Evolutionary conservation across 1,140 invertebrate species (phyloP).

Genomic region (Magallana gigas): DNA sequence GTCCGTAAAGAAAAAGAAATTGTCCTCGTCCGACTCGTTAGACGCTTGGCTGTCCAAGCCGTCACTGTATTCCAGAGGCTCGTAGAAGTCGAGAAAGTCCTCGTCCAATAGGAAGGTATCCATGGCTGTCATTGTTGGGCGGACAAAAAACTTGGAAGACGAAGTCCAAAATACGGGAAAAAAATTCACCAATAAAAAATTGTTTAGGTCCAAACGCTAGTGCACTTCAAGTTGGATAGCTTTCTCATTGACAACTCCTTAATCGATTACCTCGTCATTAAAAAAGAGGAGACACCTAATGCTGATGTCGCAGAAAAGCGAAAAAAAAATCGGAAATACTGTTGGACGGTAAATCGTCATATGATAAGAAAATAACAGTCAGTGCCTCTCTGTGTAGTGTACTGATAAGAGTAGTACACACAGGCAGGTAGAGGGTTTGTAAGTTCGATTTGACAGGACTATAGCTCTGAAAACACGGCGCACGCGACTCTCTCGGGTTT

Average conservation of each 20-base stretch:
- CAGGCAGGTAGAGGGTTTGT: not conserved
- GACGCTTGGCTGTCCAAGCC: constrained; percentile 69
- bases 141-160: not conserved
- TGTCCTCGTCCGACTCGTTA: constrained; percentile 71
- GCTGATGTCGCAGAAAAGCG: not conserved
- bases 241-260: not conserved
- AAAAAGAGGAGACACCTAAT: not conserved
- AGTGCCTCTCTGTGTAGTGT: not conserved
- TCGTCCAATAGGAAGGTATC: constrained; percentile 73
- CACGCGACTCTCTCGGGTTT: constrained; percentile 17
- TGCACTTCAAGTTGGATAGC: not conserved
- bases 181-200: not conserved
- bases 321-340: not conserved
- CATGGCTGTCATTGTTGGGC: constrained; percentile 55
- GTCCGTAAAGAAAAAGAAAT: constrained; percentile 53
- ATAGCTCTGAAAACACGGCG: not conserved
- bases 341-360: not conserved
- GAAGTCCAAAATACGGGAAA: not conserved
- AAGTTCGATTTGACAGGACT: not conserved
- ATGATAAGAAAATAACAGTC: not conserved
- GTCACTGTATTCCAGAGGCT: constrained; percentile 64
- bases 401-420: not conserved
- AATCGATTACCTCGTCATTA: not conserved
- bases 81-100: constrained; percentile 75
- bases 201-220: not conserved